Conservation (phyloP, 1,140 invertebrate species). For the Drosophila pachea region DNA sequence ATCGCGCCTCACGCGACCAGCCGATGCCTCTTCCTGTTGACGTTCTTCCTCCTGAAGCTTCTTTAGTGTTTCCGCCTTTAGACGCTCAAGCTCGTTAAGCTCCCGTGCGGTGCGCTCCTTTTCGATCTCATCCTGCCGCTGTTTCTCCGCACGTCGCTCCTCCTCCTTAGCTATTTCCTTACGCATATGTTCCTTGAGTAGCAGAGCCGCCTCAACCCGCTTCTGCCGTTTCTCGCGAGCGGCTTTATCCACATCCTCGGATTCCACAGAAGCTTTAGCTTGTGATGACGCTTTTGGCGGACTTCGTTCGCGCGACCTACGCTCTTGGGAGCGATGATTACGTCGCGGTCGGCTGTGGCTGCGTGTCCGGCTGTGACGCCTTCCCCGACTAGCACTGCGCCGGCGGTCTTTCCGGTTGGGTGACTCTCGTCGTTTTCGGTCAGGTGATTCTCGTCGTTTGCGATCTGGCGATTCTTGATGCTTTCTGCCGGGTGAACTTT, state of each 20-base stretch:
- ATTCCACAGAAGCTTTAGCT: slow-evolving; percentile 30
- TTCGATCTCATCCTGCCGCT: slow-evolving; percentile 69
- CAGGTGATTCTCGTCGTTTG: slow-evolving; percentile 23
- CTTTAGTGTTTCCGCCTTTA: slow-evolving; percentile 71
- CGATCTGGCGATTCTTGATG: slow-evolving; percentile 18
- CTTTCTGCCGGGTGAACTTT: background rate
- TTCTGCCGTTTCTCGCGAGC: slow-evolving; percentile 79
- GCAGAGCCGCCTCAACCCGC: slow-evolving; percentile 79
- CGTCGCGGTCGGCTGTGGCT: slow-evolving; percentile 54
- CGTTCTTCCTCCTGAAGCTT: slow-evolving; percentile 73
- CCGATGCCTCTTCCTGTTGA: slow-evolving; percentile 28
- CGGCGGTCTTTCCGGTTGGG: slow-evolving; percentile 32
- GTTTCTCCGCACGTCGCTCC: slow-evolving; percentile 78
- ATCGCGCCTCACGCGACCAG: slow-evolving; percentile 35
- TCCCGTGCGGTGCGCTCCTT: slow-evolving; percentile 72
- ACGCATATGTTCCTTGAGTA: slow-evolving; percentile 81
- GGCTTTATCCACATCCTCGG: slow-evolving; percentile 63
- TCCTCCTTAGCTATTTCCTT: slow-evolving; percentile 79
- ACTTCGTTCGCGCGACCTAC: slow-evolving; percentile 41
- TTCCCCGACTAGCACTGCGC: slow-evolving; percentile 50
- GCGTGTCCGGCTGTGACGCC: slow-evolving; percentile 44
- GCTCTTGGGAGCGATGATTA: slow-evolving; percentile 26
- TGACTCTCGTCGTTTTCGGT: slow-evolving; percentile 32
- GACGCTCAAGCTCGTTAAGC: slow-evolving; percentile 70
- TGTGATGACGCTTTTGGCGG: slow-evolving; percentile 35